Evolutionary conservation across 2,113 vertebrate species (phyloP).

Genomic region (Gorilla gorilla): DNA sequence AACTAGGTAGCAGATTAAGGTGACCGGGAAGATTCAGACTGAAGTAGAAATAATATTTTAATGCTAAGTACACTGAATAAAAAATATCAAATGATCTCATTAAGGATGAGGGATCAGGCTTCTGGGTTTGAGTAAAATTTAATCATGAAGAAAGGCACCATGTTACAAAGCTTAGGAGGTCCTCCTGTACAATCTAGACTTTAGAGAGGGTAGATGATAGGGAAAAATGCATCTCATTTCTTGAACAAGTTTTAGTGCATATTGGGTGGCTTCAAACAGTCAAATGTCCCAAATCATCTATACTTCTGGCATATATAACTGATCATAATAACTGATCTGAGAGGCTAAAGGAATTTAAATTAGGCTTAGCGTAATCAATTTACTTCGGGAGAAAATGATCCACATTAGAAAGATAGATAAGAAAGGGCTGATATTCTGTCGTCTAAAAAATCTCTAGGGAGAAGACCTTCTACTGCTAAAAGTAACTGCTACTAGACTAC

Average conservation of each 20-base stretch:
- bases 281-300: neutral
- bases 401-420: neutral
- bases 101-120: neutral
- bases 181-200: neutral
- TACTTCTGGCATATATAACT: neutral
- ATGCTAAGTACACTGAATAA: constrained; percentile 17
- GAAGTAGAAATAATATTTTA: constrained; percentile 27
- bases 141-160: neutral
- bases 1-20: neutral
- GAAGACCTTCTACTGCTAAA: neutral
- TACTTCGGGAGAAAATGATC: constrained; percentile 14
- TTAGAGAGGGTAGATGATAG: constrained; percentile 29
- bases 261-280: neutral
- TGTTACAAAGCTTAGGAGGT: neutral
- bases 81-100: constrained; percentile 10
- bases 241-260: constrained; percentile 1
- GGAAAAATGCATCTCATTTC: neutral
- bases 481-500: neutral
- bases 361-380: neutral
- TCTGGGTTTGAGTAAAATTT: constrained; percentile 37
- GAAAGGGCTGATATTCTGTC: neutral
- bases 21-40: neutral
- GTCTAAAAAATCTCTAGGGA: neutral
- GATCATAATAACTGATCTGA: constrained; percentile 9
- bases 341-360: constrained; percentile 3